A percentile compares a stretch with the other conserved stretches of the same genome.
Conservation (phyloP, 2,113 vertebrate species). For the Glaucomys volans region DNA sequence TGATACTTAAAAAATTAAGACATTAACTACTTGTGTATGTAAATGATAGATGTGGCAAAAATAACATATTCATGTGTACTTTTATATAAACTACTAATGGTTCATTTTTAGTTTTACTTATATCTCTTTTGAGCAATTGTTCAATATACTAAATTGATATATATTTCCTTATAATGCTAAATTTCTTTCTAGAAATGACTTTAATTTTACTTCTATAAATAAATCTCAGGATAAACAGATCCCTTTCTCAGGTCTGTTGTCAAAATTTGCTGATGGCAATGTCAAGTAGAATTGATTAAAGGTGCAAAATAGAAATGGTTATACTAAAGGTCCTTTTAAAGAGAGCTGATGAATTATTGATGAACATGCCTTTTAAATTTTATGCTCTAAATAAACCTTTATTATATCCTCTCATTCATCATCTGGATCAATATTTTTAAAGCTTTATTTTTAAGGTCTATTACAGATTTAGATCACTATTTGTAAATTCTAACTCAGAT, state of each 20-base stretch:
- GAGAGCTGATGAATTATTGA: constrained; percentile 64
- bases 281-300: constrained; percentile 27
- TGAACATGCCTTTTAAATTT: constrained; percentile 55
- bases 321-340: not conserved
- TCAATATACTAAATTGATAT: not conserved
- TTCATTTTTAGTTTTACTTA: not conserved
- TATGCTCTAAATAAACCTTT: constrained; percentile 63
- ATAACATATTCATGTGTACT: not conserved
- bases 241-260: not conserved
- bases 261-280: constrained; percentile 18
- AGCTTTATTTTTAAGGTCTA: constrained; percentile 45
- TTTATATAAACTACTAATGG: not conserved
- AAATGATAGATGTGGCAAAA: not conserved
- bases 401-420: constrained; percentile 31
- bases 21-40: not conserved
- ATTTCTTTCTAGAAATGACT: constrained; percentile 9
- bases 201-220: constrained; percentile 30
- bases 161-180: not conserved
- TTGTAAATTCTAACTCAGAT: constrained; percentile 49
- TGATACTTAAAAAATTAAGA: constrained; percentile 25
- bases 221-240: constrained; percentile 8
- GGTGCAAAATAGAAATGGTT: constrained; percentile 7
- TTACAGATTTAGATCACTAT: constrained; percentile 31
- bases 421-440: constrained; percentile 57
- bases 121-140: not conserved